Percentiles rank a stretch among this genome's conserved stretches.
phyloP scores from a whole-genome alignment of 1,140 invertebrate species.

The Drosophila malerkotliana region DNA sequence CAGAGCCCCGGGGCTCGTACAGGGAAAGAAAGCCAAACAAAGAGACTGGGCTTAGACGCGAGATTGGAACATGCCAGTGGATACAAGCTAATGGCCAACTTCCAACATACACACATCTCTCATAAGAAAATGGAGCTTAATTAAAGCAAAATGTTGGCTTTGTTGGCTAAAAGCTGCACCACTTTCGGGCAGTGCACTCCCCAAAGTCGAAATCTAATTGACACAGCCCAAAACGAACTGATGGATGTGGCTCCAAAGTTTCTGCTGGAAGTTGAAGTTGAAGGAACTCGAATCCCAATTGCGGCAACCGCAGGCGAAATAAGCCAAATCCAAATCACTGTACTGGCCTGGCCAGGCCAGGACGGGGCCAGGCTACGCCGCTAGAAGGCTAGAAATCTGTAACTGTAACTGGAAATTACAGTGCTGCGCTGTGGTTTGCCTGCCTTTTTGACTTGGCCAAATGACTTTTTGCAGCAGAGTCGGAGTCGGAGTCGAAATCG shows the following conservation, averaged over 20 bases:
- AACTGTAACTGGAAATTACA: slow-evolving; percentile 75
- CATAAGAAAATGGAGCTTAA: not conserved
- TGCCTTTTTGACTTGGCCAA: slow-evolving; percentile 60
- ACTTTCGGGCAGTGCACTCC: not conserved
- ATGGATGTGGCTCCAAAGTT: slow-evolving; percentile 5
- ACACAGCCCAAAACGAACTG: slow-evolving; percentile 48
- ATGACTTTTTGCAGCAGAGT: slow-evolving; percentile 62
- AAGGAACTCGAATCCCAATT: slow-evolving; percentile 59
- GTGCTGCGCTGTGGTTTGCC: slow-evolving; percentile 53
- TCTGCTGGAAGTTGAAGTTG: slow-evolving; percentile 24
- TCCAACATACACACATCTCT: too few species aligned
- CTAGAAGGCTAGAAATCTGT: slow-evolving; percentile 73
- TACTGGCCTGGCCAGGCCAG: not conserved
- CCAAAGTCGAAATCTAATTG: slow-evolving; percentile 60
- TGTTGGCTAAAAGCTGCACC: not conserved
- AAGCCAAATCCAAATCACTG: slow-evolving; percentile 75
- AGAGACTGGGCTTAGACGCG: not conserved
- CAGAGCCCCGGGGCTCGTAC: slow-evolving; percentile 50
- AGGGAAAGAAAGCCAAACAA: slow-evolving; percentile 27
- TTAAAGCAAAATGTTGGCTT: not conserved
- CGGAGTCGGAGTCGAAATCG: slow-evolving; percentile 4
- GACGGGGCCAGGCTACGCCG: slow-evolving; percentile 4
- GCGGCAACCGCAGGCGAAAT: slow-evolving; percentile 65
- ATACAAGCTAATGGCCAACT: not conserved
- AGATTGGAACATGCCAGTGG: not conserved